Percentiles rank a stretch among this genome's conserved stretches.
phyloP scores from a whole-genome alignment of 2,113 vertebrate genomes.

The Dolichallabes microphthalmus region DNA sequence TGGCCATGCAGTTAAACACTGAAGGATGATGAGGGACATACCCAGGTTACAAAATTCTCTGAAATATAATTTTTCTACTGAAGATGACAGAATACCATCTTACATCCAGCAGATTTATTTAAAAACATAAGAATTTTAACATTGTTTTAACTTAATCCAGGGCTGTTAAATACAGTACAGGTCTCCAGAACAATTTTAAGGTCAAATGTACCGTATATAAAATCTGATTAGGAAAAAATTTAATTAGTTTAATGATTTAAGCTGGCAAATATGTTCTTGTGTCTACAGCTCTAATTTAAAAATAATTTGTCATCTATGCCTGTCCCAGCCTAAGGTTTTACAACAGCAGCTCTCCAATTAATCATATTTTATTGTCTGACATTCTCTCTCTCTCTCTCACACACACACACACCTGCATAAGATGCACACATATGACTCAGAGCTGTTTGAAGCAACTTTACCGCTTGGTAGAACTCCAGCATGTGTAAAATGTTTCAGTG shows the following conservation, averaged over 20 bases:
- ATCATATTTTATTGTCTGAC: conserved; percentile 67
- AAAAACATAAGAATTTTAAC: background rate
- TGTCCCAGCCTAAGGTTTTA: conserved; percentile 59
- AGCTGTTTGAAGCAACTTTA: too few species aligned
- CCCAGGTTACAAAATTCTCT: background rate
- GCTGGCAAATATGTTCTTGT: background rate
- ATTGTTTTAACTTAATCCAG: background rate
- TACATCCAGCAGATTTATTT: background rate
- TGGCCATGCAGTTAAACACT: background rate
- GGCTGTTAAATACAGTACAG: too few species aligned
- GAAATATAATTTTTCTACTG: background rate
- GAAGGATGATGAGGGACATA: background rate
- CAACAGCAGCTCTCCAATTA: conserved; percentile 62
- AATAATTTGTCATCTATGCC: conserved; percentile 68
- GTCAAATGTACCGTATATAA: background rate
- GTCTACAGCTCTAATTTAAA: conserved; percentile 55
- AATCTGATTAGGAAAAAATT: conserved; percentile 1
- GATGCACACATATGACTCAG: conserved; percentile 10
- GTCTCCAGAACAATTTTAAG: too few species aligned
- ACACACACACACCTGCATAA: background rate
- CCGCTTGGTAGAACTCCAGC: background rate
- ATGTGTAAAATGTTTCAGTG: background rate
- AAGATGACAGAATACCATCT: background rate
- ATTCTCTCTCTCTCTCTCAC: background rate
- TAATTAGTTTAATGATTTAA: conserved; percentile 65